These are phyloP conservation scores for Leuctra nigra DNA, from an alignment of 2,888 invertebrate species.

Conservation along the genomic window DNA sequence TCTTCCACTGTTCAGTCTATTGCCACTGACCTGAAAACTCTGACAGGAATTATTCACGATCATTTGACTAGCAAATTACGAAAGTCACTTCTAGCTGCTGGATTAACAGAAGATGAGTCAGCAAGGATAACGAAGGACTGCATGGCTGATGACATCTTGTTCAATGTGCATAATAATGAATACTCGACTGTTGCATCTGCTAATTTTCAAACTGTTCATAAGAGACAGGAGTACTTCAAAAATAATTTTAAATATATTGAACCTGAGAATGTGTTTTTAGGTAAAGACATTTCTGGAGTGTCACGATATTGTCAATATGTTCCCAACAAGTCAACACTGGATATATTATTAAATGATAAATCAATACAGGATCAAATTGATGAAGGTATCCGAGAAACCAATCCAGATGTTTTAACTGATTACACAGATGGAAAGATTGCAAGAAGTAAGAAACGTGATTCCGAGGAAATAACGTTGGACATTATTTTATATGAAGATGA, in stretches of 20 bases:
- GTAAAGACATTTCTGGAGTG: neutral
- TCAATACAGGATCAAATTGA: slow-evolving; percentile 23
- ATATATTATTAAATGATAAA: slow-evolving; percentile 26
- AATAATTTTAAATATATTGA: slow-evolving; percentile 23
- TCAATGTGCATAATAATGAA: neutral
- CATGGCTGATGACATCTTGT: slow-evolving; percentile 3
- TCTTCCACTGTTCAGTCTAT: slow-evolving; percentile 29
- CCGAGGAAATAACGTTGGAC: slow-evolving; percentile 28
- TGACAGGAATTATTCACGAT: slow-evolving; percentile 24
- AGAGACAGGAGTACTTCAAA: slow-evolving; percentile 25
- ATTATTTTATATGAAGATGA: slow-evolving; percentile 28
- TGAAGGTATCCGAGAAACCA: neutral
- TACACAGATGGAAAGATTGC: slow-evolving; percentile 31
- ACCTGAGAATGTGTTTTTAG: slow-evolving; percentile 20
- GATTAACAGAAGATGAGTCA: slow-evolving; percentile 16
- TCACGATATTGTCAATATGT: slow-evolving; percentile 27
- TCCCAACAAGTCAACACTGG: slow-evolving; percentile 27
- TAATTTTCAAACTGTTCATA: slow-evolving; percentile 16
- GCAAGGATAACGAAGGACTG: slow-evolving; percentile 19
- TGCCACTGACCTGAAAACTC: slow-evolving; percentile 23
- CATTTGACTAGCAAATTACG: slow-evolving; percentile 23
- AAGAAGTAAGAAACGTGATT: slow-evolving; percentile 28
- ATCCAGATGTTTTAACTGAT: slow-evolving; percentile 29
- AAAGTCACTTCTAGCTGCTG: slow-evolving; percentile 12
- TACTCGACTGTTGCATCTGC: too few relatives aligned